Evolutionary conservation across 2,113 vertebrate genomes (phyloP).

Genomic region (Rana temporaria): DNA sequence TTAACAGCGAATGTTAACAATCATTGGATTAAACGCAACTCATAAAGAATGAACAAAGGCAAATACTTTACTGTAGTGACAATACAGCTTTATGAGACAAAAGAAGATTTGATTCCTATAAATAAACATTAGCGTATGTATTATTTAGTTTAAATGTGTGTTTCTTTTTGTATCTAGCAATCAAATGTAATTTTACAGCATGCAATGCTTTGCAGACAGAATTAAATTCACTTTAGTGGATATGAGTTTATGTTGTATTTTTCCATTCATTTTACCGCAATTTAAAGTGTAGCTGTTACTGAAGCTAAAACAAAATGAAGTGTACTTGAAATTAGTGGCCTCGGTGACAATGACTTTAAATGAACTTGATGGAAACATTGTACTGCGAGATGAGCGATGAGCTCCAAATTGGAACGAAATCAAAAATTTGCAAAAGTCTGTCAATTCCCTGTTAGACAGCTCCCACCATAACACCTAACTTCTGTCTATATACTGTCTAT

Average conservation of each 20-base stretch:
- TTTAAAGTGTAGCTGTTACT: too few species aligned
- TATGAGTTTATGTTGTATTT: neutral
- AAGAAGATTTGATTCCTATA: slow-evolving; percentile 15
- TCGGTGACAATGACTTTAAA: too few species aligned
- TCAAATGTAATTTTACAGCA: slow-evolving; percentile 6
- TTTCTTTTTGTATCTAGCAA: neutral
- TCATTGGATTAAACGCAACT: slow-evolving; percentile 13
- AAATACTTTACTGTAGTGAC: slow-evolving; percentile 3
- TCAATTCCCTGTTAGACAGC: too few species aligned
- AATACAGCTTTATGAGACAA: slow-evolving; percentile 3
- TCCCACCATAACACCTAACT: too few species aligned
- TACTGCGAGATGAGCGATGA: too few species aligned
- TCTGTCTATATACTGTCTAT: too few species aligned
- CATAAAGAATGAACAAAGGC: slow-evolving; percentile 21
- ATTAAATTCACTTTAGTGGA: neutral
- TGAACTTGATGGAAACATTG: too few species aligned
- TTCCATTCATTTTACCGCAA: too few species aligned
- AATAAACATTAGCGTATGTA: slow-evolving; percentile 15
- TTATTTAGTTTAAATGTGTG: slow-evolving; percentile 3
- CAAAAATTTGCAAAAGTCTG: too few species aligned
- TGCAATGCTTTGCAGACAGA: neutral
- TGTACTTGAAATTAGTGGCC: too few species aligned
- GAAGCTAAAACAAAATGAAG: too few species aligned
- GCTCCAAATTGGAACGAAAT: too few species aligned
- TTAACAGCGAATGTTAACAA: slow-evolving; percentile 22